phyloP scores from a whole-genome alignment of 2,888 invertebrate species.

The Rhyacophila evoluta region DNA sequence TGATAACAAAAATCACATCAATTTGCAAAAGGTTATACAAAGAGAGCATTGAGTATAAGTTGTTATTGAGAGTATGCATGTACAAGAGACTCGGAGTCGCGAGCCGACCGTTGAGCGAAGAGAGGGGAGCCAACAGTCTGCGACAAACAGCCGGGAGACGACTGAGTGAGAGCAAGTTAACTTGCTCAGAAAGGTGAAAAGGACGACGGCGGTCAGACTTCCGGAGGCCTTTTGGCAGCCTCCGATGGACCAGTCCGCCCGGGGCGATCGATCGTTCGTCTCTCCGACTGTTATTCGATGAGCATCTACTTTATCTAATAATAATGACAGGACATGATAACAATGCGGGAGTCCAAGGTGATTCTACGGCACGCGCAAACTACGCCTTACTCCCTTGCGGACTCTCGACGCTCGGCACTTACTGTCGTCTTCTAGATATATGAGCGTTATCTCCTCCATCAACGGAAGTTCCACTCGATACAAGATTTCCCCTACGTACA shows the following conservation, averaged over 20 bases:
- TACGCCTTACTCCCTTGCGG: slow-evolving; percentile 71
- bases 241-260: slow-evolving; percentile 23
- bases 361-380: slow-evolving; percentile 75
- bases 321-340: slow-evolving; percentile 71
- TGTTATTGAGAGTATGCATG: slow-evolving; percentile 24
- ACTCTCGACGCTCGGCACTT: slow-evolving; percentile 63
- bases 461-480: slow-evolving; percentile 93
- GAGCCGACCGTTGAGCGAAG: slow-evolving; percentile 19
- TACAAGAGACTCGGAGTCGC: slow-evolving; percentile 7
- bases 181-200: background rate
- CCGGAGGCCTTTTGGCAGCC: slow-evolving; percentile 44
- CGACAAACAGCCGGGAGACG: background rate
- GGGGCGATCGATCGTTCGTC: slow-evolving; percentile 28
- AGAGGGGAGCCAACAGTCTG: slow-evolving; percentile 17
- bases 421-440: slow-evolving; percentile 92
- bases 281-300: slow-evolving; percentile 68
- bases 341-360: slow-evolving; percentile 71
- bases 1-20: slow-evolving; percentile 24
- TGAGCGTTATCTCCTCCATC: slow-evolving; percentile 94
- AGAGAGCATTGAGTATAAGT: slow-evolving; percentile 11
- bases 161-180: background rate
- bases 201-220: slow-evolving; percentile 25
- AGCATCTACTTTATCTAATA: slow-evolving; percentile 64
- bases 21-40: background rate
- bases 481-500: slow-evolving; percentile 86